Conservation (phyloP, 2,888 invertebrate species). For the Acleris literana region DNA sequence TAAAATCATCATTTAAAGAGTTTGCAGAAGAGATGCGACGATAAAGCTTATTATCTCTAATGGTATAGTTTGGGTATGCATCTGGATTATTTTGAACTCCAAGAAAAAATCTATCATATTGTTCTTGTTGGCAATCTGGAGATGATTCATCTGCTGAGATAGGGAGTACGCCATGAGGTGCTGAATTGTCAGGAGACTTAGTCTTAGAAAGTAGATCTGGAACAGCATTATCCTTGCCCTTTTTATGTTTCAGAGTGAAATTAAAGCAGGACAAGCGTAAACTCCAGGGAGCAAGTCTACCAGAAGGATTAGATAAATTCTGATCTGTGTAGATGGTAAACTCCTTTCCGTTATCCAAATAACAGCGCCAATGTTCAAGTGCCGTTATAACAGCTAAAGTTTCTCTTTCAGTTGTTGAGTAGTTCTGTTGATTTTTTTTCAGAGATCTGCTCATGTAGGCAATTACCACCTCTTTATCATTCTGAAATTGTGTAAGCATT, state of each 20-base stretch:
- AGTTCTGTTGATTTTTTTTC: constrained; percentile 1
- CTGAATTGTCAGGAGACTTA: too few relatives aligned
- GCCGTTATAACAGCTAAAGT: not conserved
- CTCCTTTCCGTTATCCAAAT: not conserved
- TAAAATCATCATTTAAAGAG: not conserved
- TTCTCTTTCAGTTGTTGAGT: constrained; percentile 2
- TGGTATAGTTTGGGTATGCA: not conserved
- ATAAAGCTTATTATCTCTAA: too few relatives aligned
- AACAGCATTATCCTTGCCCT: not conserved
- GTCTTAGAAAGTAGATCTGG: not conserved
- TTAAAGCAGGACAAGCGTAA: not conserved
- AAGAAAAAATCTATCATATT: not conserved
- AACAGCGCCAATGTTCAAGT: not conserved
- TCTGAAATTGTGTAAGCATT: not conserved
- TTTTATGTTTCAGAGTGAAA: not conserved
- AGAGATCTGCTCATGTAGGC: not conserved
- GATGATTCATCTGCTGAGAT: too few relatives aligned
- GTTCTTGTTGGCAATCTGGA: not conserved
- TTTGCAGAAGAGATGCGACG: too few relatives aligned
- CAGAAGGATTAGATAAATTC: not conserved
- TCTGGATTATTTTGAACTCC: not conserved
- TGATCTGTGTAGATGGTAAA: not conserved
- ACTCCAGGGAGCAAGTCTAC: not conserved
- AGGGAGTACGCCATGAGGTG: too few relatives aligned
- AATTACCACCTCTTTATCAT: not conserved